Conservation (phyloP, 2,113 vertebrate genomes). For the Ceyx melanurus region DNA sequence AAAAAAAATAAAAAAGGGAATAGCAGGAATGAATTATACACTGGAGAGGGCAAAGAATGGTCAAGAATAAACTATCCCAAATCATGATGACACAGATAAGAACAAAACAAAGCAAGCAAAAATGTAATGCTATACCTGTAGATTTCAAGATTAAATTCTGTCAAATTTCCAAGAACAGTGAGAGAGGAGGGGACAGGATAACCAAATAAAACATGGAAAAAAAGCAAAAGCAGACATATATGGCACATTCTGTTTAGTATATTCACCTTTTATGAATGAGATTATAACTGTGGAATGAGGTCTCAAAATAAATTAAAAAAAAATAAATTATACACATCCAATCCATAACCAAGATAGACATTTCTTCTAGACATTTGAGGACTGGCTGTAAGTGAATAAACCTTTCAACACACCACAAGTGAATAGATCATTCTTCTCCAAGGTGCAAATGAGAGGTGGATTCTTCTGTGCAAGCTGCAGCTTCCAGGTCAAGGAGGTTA, state of each 20-base stretch:
- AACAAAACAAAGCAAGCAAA: background rate
- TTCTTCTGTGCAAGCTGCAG: background rate
- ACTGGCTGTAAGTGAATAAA: background rate
- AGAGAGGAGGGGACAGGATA: background rate
- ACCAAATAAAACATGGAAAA: background rate
- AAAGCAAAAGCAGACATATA: background rate
- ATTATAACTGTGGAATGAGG: background rate
- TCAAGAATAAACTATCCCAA: background rate
- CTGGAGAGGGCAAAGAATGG: background rate
- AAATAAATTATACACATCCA: background rate
- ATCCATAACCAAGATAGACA: constrained; percentile 15
- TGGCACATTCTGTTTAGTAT: background rate
- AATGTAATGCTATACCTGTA: background rate
- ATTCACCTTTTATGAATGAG: background rate
- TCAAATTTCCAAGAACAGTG: background rate
- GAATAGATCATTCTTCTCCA: background rate
- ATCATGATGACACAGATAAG: background rate
- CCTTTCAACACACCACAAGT: background rate
- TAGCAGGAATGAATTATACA: background rate
- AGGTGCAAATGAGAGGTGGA: background rate
- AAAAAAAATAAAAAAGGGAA: background rate
- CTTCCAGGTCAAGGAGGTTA: background rate
- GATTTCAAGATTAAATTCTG: background rate
- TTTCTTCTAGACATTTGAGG: constrained; percentile 9
- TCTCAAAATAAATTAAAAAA: background rate